These are phyloP conservation scores for Quadriops clusia DNA, from an alignment of 2,888 invertebrate genomes.

Conservation along the genomic window DNA sequence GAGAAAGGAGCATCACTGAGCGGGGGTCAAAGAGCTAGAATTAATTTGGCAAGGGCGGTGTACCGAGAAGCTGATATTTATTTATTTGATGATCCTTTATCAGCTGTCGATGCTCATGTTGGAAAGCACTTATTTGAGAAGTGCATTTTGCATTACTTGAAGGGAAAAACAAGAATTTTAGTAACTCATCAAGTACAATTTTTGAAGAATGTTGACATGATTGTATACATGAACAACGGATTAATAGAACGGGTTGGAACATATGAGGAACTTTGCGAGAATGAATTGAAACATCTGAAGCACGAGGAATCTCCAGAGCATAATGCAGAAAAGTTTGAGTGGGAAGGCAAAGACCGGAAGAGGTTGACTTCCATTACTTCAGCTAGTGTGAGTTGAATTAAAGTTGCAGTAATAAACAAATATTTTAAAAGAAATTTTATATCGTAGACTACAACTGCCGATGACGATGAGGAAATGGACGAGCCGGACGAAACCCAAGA, in stretches of 20 bases:
- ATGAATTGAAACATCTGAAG: constrained; percentile 28
- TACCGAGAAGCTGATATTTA: constrained; percentile 68
- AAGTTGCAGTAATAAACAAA: not conserved
- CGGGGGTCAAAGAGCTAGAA: constrained; percentile 70
- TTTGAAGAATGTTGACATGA: constrained; percentile 50
- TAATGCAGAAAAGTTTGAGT: too few species aligned
- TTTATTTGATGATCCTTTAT: constrained; percentile 67
- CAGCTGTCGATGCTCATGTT: constrained; percentile 70
- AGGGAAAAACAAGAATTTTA: constrained; percentile 56
- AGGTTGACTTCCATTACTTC: constrained; percentile 26
- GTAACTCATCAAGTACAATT: constrained; percentile 80
- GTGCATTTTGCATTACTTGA: constrained; percentile 47
- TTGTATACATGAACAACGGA: constrained; percentile 54
- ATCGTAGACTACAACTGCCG: constrained; percentile 25
- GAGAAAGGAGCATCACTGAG: constrained; percentile 66
- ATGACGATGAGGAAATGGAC: constrained; percentile 33
- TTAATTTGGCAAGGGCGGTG: constrained; percentile 64
- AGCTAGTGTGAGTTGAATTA: constrained; percentile 21
- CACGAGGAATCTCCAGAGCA: constrained; percentile 22
- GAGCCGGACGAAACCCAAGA: constrained; percentile 52
- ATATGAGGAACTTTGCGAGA: constrained; percentile 45
- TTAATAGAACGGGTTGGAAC: constrained; percentile 47
- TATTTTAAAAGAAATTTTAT: constrained; percentile 6
- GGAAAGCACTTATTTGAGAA: constrained; percentile 62
- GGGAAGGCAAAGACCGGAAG: constrained; percentile 14